Evolutionary conservation across 1,140 invertebrate species (phyloP).

Genomic region (Macrobrachium nipponense): DNA sequence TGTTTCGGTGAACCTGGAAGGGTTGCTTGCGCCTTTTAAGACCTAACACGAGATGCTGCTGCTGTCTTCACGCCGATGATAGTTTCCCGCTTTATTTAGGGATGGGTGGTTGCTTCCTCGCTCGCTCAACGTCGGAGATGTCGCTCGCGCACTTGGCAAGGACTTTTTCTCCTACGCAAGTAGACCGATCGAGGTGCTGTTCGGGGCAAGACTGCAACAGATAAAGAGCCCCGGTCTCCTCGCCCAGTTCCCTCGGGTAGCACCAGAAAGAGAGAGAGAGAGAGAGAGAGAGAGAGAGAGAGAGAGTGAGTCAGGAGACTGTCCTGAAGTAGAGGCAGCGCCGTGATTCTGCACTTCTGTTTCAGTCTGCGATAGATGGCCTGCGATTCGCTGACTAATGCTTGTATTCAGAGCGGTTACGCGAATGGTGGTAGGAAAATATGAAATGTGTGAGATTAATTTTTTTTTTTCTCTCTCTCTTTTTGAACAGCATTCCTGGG

Average conservation of each 20-base stretch:
- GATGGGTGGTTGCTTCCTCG: no score
- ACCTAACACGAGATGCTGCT: no score
- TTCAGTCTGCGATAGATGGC: background rate
- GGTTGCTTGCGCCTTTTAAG: no score
- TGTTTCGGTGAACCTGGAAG: no score
- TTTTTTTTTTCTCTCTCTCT: no score
- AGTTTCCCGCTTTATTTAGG: no score
- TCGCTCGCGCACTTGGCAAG: background rate
- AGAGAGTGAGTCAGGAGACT: background rate
- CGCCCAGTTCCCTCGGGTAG: background rate
- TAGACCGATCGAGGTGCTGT: background rate
- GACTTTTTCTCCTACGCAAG: background rate
- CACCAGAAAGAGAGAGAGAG: background rate
- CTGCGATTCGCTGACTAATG: background rate
- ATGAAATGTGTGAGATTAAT: no score
- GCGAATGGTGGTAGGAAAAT: background rate
- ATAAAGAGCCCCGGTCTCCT: background rate
- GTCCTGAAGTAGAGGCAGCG: background rate
- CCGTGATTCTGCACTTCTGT: background rate
- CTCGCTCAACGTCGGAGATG: no score
- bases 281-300: slow-evolving; percentile 8
- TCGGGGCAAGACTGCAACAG: background rate
- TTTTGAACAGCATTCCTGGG: no score
- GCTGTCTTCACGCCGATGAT: no score
- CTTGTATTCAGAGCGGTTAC: background rate